Evolutionary conservation across 2,888 invertebrate species (phyloP).

Genomic region (Hydropsyche betteni): DNA sequence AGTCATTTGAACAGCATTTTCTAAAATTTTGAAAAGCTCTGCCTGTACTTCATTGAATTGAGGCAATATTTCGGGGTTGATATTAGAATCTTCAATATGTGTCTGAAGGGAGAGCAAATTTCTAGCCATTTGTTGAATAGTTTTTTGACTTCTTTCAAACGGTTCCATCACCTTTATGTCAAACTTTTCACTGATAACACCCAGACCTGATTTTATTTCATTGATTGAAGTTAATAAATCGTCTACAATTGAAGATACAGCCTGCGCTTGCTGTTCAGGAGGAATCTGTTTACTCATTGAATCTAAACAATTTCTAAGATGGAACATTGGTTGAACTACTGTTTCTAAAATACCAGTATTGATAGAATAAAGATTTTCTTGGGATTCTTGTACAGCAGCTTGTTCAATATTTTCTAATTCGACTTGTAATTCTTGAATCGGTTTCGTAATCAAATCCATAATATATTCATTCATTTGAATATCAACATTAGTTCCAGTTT

Average conservation of each 20-base stretch:
- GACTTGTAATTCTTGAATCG: slow-evolving; percentile 64
- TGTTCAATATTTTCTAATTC: slow-evolving; percentile 64
- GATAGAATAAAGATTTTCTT: slow-evolving; percentile 58
- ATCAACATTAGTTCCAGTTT: slow-evolving; percentile 40
- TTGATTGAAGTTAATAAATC: slow-evolving; percentile 67
- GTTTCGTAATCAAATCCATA: slow-evolving; percentile 54
- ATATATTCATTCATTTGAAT: slow-evolving; percentile 47
- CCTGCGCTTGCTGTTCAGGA: slow-evolving; percentile 56
- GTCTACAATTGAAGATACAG: slow-evolving; percentile 61
- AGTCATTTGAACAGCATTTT: slow-evolving; percentile 65
- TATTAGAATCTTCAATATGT: slow-evolving; percentile 56
- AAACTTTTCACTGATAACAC: slow-evolving; percentile 61
- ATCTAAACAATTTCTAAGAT: slow-evolving; percentile 70
- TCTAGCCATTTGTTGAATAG: slow-evolving; percentile 59
- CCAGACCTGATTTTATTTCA: slow-evolving; percentile 67
- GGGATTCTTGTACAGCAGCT: slow-evolving; percentile 66
- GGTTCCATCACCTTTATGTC: slow-evolving; percentile 57
- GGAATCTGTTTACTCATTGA: slow-evolving; percentile 58
- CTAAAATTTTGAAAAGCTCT: slow-evolving; percentile 66
- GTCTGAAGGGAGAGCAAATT: slow-evolving; percentile 59
- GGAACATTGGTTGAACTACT: slow-evolving; percentile 71
- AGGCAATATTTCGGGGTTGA: slow-evolving; percentile 54
- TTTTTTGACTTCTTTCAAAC: slow-evolving; percentile 58
- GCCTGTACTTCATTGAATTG: slow-evolving; percentile 60
- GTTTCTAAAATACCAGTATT: slow-evolving; percentile 72